Base-by-base conservation (phyloP, 1,140 invertebrate genomes). In the Eulimnadia texana region DNA sequence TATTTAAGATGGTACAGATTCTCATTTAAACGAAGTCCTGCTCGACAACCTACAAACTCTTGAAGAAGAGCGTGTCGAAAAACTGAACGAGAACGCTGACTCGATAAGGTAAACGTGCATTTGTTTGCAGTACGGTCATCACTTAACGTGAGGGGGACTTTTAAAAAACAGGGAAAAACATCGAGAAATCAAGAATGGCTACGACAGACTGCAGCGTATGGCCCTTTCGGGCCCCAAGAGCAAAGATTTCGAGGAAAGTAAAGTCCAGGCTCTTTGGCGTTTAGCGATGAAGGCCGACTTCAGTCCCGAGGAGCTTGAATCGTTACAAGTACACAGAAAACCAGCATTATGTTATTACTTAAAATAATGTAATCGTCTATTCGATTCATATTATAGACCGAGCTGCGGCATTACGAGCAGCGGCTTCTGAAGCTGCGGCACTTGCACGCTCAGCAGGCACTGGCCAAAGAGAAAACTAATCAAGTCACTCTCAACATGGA, bases 391-490 rank as follows among this genome's bases (percentile, higher is more conserved):
- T 66, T 73, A 22, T 64, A 84, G 82, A 81, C 83, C 51, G 91
- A 95, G 72, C 72, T 96, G 53, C 77, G 82, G 63, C 90, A 94
- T 72, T 94, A 92, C 73, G 90, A 96, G 74, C 83, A 82, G 29
- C 77, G 90, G 22, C 73, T 96, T 16, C 70, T 88, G 1, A 95
- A 95, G 73, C 74, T 94, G 27, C 80, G 86, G 54, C 82, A 86
- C 68, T 71, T 93, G 51, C 84, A 91, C 70, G 82, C 82, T 0
- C 84, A 93, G 73, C 80, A 84, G 62, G 80, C 82, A 52, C 71
- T 84, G 63, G 79, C 81, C 62, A 72, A 68, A 13, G 62, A 64
- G 23, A 55, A 64, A 11, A 13, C 67, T 25, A 68, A 60, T 60
- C 69, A 70, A 42, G 19, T 54, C 11, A 67, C 79, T 58, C 79